These are phyloP conservation scores for Epicampocera succincta DNA, from an alignment of 2,888 invertebrate species.

Conservation along the genomic window DNA sequence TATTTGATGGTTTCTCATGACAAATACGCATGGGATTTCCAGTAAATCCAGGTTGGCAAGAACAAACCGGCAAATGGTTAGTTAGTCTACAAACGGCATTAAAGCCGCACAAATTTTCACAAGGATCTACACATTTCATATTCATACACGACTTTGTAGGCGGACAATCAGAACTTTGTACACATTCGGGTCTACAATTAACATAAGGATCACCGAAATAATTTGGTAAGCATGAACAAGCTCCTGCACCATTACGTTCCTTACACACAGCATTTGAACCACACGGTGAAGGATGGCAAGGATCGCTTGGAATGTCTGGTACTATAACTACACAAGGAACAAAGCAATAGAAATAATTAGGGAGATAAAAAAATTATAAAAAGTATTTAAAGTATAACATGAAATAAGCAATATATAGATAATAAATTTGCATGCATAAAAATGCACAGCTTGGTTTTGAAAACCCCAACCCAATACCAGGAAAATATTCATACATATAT, in stretches of 20 bases:
- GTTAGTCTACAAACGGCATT: conserved; percentile 91
- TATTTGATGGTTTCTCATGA: conserved; percentile 83
- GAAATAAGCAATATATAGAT: conserved; percentile 41
- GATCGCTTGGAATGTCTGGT: conserved; percentile 84
- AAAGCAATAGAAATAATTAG: conserved; percentile 56
- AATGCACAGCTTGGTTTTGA: conserved; percentile 13
- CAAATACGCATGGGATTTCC: conserved; percentile 91
- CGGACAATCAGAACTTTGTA: conserved; percentile 92
- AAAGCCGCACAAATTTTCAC: conserved; percentile 90
- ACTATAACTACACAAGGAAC: conserved; percentile 81
- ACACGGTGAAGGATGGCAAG: conserved; percentile 92
- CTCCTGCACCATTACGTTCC: conserved; percentile 90
- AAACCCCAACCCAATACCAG: conserved; percentile 59
- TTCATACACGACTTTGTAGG: conserved; percentile 89
- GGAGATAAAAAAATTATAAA: conserved; percentile 37
- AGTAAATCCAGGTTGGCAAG: conserved; percentile 87
- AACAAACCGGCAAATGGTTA: conserved; percentile 91
- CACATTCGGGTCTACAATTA: conserved; percentile 93
- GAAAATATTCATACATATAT: no score
- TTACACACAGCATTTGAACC: conserved; percentile 93
- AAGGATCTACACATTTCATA: conserved; percentile 92
- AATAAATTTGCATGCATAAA: conserved; percentile 48
- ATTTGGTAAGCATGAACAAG: conserved; percentile 90
- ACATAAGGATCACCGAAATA: conserved; percentile 93
- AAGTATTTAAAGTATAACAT: conserved; percentile 21